Evolutionary conservation across 2,888 invertebrate genomes (phyloP).

Genomic region (Drosophila paramelanica): DNA sequence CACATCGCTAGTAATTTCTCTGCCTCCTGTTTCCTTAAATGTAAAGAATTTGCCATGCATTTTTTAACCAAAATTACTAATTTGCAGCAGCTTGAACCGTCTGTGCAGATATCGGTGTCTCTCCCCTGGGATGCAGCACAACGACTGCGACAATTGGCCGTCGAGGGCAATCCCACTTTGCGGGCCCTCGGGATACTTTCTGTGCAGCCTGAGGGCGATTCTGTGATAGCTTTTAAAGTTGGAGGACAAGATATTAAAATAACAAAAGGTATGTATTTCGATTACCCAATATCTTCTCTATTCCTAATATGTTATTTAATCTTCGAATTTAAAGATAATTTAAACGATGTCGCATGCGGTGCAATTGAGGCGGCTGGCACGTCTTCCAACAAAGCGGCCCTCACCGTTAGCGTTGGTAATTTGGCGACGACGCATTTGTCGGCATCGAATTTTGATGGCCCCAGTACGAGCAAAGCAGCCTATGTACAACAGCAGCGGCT

Average conservation of each 20-base stretch:
- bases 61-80: slow-evolving; percentile 13
- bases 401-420: slow-evolving; percentile 42
- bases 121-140: slow-evolving; percentile 98
- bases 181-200: slow-evolving; percentile 97
- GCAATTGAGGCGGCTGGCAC: slow-evolving; percentile 79
- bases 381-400: slow-evolving; percentile 65
- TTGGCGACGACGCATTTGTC: slow-evolving; percentile 67
- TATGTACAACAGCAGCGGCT: slow-evolving; percentile 69
- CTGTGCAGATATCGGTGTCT: slow-evolving; percentile 98
- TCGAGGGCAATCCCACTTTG: slow-evolving; percentile 94
- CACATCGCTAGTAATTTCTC: slow-evolving; percentile 37
- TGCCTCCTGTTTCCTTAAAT: slow-evolving; percentile 44
- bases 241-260: slow-evolving; percentile 89
- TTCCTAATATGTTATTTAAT: neutral
- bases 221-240: slow-evolving; percentile 90
- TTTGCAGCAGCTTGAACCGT: slow-evolving; percentile 90
- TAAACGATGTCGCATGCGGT: slow-evolving; percentile 66
- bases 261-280: slow-evolving; percentile 64
- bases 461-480: slow-evolving; percentile 74
- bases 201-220: slow-evolving; percentile 96
- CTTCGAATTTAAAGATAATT: slow-evolving; percentile 65
- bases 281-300: neutral
- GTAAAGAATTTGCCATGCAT: slow-evolving; percentile 27
- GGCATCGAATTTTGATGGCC: slow-evolving; percentile 65
- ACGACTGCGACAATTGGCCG: slow-evolving; percentile 95